phyloP scores from a whole-genome alignment of 2,797 vertebrate genomes.

The Podarcis siculus region DNA sequence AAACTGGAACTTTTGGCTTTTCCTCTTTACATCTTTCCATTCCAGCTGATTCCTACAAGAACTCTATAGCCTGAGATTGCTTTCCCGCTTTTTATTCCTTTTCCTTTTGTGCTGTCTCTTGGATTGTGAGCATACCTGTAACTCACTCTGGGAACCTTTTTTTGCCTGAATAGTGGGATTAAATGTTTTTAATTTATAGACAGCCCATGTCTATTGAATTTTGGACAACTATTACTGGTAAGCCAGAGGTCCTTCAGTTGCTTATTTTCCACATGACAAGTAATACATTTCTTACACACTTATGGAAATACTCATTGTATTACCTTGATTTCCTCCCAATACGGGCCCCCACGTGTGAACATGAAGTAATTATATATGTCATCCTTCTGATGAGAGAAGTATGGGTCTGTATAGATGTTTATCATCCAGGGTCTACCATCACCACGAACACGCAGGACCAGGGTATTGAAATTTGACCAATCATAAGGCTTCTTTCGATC shows the following conservation, averaged over 20 bases:
- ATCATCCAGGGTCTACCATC: slow-evolving; percentile 98
- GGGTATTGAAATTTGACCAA: slow-evolving; percentile 90
- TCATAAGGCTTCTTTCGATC: slow-evolving; percentile 85
- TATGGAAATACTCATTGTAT: neutral
- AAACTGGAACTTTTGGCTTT: too few species aligned
- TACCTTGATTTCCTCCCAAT: slow-evolving; percentile 97
- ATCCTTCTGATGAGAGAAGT: slow-evolving; percentile 85
- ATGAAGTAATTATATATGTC: slow-evolving; percentile 94
- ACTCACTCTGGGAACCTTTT: too few species aligned
- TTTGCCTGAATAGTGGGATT: too few species aligned
- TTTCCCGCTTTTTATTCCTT: too few species aligned
- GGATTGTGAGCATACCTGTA: too few species aligned
- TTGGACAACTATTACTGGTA: neutral
- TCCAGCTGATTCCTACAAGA: too few species aligned
- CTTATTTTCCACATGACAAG: neutral
- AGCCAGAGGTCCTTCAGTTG: neutral
- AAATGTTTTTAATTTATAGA: too few species aligned
- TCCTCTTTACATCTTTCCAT: too few species aligned
- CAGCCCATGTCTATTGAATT: neutral
- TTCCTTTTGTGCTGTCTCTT: too few species aligned
- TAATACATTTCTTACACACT: neutral
- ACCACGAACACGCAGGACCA: slow-evolving; percentile 90
- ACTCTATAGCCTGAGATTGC: too few species aligned
- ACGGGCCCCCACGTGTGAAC: slow-evolving; percentile 93
- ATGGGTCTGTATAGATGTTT: slow-evolving; percentile 83